phyloP scores from a whole-genome alignment of 1,140 invertebrate species.

The Scylla paramamosain region DNA sequence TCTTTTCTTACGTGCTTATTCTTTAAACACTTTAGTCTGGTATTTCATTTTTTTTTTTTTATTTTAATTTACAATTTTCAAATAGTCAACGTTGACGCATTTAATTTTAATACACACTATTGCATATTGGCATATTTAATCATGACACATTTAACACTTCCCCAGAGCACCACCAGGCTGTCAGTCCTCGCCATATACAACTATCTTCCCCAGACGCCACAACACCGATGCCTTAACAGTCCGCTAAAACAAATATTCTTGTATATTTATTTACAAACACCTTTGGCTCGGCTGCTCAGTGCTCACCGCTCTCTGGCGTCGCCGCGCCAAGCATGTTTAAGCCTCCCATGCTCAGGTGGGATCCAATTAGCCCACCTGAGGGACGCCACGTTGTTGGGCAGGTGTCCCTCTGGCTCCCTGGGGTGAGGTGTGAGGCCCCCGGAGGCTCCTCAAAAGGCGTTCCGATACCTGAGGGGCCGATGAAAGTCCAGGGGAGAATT shows the following conservation, averaged over 20 bases:
- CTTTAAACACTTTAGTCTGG: too few relatives aligned
- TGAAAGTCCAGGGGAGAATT: not conserved
- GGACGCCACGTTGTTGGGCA: not conserved
- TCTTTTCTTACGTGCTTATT: too few relatives aligned
- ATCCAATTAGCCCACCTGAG: constrained; percentile 3
- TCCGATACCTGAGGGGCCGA: not conserved
- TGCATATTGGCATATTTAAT: too few relatives aligned
- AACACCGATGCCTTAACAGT: not conserved
- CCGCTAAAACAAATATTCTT: not conserved
- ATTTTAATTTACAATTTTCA: too few relatives aligned
- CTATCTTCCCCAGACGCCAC: not conserved
- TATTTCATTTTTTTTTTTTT: too few relatives aligned
- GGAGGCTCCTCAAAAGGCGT: not conserved
- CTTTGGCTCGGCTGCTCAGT: not conserved
- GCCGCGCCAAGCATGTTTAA: not conserved
- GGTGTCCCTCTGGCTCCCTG: not conserved
- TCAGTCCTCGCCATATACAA: not conserved
- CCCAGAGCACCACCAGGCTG: not conserved
- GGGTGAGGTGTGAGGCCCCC: constrained; percentile 1
- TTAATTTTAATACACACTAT: too few relatives aligned
- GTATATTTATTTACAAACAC: not conserved
- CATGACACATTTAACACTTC: too few relatives aligned
- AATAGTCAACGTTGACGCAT: too few relatives aligned
- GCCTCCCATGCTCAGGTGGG: not conserved
- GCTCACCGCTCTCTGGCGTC: not conserved